These are phyloP conservation scores for Eptatretus burgeri DNA, from an alignment of 2,113 vertebrate genomes.

Conservation along the genomic window DNA sequence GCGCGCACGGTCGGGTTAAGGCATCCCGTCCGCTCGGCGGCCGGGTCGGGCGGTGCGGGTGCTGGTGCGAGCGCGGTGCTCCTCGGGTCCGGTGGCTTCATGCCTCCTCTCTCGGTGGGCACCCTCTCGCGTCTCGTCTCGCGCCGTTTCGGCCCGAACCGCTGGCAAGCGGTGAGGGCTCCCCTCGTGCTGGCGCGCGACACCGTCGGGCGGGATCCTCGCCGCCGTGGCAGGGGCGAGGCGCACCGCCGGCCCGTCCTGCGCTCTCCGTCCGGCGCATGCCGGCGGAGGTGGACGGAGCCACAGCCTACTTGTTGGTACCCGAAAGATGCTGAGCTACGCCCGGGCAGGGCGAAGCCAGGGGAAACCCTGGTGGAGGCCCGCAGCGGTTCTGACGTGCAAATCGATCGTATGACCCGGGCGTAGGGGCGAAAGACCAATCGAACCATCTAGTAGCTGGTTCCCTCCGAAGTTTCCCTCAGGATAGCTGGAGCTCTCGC, in stretches of 20 bases:
- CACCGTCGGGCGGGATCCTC: conserved; percentile 12
- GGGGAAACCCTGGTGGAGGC: background rate
- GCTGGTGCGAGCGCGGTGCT: too few species aligned
- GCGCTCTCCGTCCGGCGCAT: conserved; percentile 8
- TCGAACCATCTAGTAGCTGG: conserved; percentile 4
- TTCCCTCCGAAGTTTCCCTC: conserved; percentile 2
- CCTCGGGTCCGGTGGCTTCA: too few species aligned
- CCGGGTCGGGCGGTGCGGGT: too few species aligned
- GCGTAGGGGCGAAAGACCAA: background rate
- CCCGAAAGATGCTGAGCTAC: conserved; percentile 9
- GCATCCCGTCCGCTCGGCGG: too few species aligned
- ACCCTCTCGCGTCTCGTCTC: too few species aligned
- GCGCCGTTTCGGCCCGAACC: too few species aligned
- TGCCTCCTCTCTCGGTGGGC: too few species aligned
- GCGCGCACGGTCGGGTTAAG: conserved; percentile 6
- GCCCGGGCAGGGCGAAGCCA: too few species aligned
- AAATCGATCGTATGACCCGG: background rate
- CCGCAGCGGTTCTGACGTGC: background rate
- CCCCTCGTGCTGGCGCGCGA: too few species aligned
- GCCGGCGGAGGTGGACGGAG: conserved; percentile 11
- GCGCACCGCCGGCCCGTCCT: conserved; percentile 13
- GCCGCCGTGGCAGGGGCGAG: conserved; percentile 8
- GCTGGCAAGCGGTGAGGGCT: too few species aligned
- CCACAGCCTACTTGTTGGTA: conserved; percentile 12
- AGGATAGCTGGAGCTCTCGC: background rate